Percentiles rank a stretch among this genome's conserved stretches.
These are phyloP conservation scores for Himalopsyche tibetana DNA, from an alignment of 2,888 invertebrate genomes.

Conservation along the genomic window DNA sequence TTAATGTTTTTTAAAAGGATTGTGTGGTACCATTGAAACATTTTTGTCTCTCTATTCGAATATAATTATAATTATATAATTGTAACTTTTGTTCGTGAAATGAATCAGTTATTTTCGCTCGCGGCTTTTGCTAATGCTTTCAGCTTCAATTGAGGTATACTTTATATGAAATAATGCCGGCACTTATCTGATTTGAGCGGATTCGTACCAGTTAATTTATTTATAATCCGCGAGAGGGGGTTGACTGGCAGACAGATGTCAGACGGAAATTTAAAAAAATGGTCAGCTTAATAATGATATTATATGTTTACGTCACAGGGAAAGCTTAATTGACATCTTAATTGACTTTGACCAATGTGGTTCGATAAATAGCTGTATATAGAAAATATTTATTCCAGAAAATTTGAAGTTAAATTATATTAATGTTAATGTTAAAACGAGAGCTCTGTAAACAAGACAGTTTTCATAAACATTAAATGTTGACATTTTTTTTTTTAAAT, in stretches of 20 bases:
- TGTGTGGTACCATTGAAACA: no score
- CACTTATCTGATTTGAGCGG: not conserved
- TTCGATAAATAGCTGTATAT: not conserved
- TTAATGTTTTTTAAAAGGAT: no score
- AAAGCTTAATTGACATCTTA: not conserved
- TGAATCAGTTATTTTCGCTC: no score
- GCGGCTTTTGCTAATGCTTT: conserved; percentile 26
- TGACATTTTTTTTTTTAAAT: no score
- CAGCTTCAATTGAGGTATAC: conserved; percentile 15
- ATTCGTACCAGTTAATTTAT: not conserved
- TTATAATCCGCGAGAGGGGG: conserved; percentile 15
- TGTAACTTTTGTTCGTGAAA: no score
- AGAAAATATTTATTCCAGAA: not conserved
- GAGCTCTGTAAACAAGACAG: no score
- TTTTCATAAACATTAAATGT: no score
- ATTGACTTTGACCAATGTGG: not conserved
- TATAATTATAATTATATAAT: no score
- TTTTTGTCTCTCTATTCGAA: no score
- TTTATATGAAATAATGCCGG: conserved; percentile 12
- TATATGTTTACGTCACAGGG: not conserved
- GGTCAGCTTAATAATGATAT: not conserved
- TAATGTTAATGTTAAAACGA: no score
- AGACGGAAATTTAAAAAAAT: not conserved
- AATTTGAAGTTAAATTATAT: no score
- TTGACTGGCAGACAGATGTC: conserved; percentile 20